Conservation (phyloP, 2,888 invertebrate species). For the Herminia tarsipennalis region DNA sequence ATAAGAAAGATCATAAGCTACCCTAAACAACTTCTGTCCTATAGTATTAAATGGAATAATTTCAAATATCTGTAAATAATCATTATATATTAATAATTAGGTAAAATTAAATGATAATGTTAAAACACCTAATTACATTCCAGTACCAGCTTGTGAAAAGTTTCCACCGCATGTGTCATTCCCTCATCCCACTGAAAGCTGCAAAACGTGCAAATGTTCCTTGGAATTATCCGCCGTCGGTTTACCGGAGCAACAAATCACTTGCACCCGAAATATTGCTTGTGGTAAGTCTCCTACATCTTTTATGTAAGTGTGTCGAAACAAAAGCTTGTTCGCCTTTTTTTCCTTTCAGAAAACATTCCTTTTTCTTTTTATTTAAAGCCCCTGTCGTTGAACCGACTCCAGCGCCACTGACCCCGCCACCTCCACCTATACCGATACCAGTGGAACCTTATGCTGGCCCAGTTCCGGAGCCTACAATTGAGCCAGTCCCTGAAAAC, state of each 20-base stretch:
- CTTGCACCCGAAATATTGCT: constrained; percentile 52
- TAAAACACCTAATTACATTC: no score
- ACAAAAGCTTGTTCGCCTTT: neutral
- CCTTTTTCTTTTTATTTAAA: neutral
- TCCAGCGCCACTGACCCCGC: constrained; percentile 16
- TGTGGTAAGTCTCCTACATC: constrained; percentile 61
- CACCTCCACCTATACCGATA: constrained; percentile 23
- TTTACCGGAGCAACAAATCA: constrained; percentile 45
- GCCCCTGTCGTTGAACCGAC: constrained; percentile 12
- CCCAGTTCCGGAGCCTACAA: constrained; percentile 15
- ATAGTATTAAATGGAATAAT: no score
- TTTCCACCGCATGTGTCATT: constrained; percentile 61
- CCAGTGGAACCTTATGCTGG: constrained; percentile 13
- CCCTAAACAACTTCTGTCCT: no score
- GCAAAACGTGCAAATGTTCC: constrained; percentile 61
- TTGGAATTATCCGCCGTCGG: constrained; percentile 30
- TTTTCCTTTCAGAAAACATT: neutral
- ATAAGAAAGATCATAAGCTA: no score
- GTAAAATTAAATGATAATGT: no score
- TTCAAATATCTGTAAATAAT: no score
- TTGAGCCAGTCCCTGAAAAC: constrained; percentile 15
- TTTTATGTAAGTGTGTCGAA: no score
- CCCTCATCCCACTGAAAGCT: constrained; percentile 61
- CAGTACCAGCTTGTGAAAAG: constrained; percentile 61
- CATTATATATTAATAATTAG: no score